phyloP scores from a whole-genome alignment of 2,888 invertebrate genomes.

The Ichneumoninae sp. region DNA sequence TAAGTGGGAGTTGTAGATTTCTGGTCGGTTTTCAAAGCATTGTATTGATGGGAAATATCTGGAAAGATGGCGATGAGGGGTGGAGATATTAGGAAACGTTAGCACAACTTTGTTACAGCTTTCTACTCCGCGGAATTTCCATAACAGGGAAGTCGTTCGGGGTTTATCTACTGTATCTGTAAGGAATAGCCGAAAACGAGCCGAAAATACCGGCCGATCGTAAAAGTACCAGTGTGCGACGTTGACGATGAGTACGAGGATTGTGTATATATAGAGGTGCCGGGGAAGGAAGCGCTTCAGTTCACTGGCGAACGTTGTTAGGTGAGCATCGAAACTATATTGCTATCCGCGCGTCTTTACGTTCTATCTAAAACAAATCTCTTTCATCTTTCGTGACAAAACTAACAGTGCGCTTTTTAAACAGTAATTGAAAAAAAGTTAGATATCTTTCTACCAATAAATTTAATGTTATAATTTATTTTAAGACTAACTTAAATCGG shows the following conservation, averaged over 20 bases:
- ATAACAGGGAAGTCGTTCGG: constrained; percentile 20
- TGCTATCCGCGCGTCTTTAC: background rate
- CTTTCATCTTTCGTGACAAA: constrained; percentile 6
- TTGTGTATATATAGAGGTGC: constrained; percentile 83
- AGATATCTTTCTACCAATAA: background rate
- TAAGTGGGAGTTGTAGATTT: background rate
- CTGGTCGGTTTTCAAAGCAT: background rate
- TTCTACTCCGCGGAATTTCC: constrained; percentile 38
- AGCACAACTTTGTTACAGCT: constrained; percentile 19
- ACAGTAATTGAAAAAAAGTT: background rate
- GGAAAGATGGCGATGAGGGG: background rate
- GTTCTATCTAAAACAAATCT: constrained; percentile 28
- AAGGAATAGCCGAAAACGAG: constrained; percentile 53
- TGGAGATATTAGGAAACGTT: background rate
- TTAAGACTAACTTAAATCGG: background rate
- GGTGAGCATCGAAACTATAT: constrained; percentile 74
- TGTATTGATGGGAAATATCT: background rate
- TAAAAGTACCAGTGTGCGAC: constrained; percentile 71
- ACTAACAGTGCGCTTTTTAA: constrained; percentile 4
- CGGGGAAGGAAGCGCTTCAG: constrained; percentile 77
- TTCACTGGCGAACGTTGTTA: constrained; percentile 80
- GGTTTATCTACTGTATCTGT: constrained; percentile 15
- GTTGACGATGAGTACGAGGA: constrained; percentile 59
- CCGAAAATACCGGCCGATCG: constrained; percentile 73
- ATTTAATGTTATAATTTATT: too few relatives aligned